Evolutionary conservation across 2,888 invertebrate genomes (phyloP).

Genomic region (Stegophylla sp.): DNA sequence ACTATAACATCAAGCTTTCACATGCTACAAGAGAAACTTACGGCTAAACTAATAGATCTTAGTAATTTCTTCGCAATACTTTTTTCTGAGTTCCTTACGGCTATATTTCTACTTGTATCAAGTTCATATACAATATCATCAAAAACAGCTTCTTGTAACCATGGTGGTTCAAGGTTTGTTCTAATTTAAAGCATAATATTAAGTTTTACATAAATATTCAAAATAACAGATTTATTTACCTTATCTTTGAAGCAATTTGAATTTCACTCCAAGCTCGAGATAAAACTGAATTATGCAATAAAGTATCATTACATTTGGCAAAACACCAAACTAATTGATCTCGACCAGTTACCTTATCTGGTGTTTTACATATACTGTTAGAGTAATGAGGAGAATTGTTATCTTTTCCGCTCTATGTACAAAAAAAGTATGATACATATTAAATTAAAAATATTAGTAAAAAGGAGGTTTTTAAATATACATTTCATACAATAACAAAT

Average conservation of each 20-base stretch:
- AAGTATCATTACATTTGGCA: slow-evolving; percentile 31
- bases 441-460: too few species aligned
- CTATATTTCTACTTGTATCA: slow-evolving; percentile 83
- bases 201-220: background rate
- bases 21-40: slow-evolving; percentile 21
- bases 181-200: slow-evolving; percentile 63
- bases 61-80: slow-evolving; percentile 28
- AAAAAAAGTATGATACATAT: too few species aligned
- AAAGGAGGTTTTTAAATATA: background rate
- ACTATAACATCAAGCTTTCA: slow-evolving; percentile 10
- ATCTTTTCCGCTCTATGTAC: slow-evolving; percentile 42
- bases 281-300: slow-evolving; percentile 68
- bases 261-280: slow-evolving; percentile 81
- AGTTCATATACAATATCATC: slow-evolving; percentile 81
- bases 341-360: slow-evolving; percentile 21
- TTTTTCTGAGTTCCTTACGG: slow-evolving; percentile 65
- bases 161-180: slow-evolving; percentile 76
- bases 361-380: slow-evolving; percentile 41
- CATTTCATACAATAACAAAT: background rate
- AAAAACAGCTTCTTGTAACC: slow-evolving; percentile 85
- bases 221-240: slow-evolving; percentile 62
- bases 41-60: slow-evolving; percentile 46
- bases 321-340: slow-evolving; percentile 31
- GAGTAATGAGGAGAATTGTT: slow-evolving; percentile 22
- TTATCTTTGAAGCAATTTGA: slow-evolving; percentile 66